Evolutionary conservation across 2,113 vertebrate species (phyloP).

Genomic region (Elephas maximus): DNA sequence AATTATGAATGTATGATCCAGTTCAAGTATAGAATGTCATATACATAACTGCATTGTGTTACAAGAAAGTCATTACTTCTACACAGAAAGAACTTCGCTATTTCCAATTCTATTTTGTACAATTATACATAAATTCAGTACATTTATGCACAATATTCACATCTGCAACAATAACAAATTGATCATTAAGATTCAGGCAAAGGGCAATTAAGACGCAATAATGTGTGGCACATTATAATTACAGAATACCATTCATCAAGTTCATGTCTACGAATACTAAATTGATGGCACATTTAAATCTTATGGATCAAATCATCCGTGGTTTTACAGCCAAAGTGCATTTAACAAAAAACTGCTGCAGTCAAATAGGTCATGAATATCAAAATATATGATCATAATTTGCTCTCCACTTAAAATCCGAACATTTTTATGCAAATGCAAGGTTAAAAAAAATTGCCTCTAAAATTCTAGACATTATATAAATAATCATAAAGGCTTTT

Average conservation of each 20-base stretch:
- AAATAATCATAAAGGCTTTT: slow-evolving; percentile 81
- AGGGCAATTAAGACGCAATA: slow-evolving; percentile 84
- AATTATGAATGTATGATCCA: slow-evolving; percentile 87
- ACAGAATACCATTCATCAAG: slow-evolving; percentile 83
- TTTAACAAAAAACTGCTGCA: slow-evolving; percentile 78
- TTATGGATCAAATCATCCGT: slow-evolving; percentile 77
- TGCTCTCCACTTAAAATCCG: slow-evolving; percentile 83
- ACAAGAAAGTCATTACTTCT: slow-evolving; percentile 85
- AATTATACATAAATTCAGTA: slow-evolving; percentile 87
- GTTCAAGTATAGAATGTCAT: slow-evolving; percentile 88
- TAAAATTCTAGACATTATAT: slow-evolving; percentile 79
- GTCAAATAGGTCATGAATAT: slow-evolving; percentile 76
- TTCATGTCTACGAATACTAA: slow-evolving; percentile 67
- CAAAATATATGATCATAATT: slow-evolving; percentile 84
- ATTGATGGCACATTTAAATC: slow-evolving; percentile 79
- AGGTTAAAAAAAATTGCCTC: slow-evolving; percentile 79
- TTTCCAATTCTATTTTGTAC: slow-evolving; percentile 87
- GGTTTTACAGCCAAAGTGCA: slow-evolving; percentile 82
- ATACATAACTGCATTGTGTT: slow-evolving; percentile 82
- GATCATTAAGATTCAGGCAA: slow-evolving; percentile 84
- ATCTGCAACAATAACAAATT: slow-evolving; percentile 89
- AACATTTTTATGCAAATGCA: slow-evolving; percentile 80
- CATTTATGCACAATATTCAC: slow-evolving; percentile 90
- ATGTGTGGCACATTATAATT: slow-evolving; percentile 82
- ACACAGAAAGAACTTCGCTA: slow-evolving; percentile 87